Evolutionary conservation across 2,888 invertebrate species (phyloP).

Genomic region (Drosophila borealis): DNA sequence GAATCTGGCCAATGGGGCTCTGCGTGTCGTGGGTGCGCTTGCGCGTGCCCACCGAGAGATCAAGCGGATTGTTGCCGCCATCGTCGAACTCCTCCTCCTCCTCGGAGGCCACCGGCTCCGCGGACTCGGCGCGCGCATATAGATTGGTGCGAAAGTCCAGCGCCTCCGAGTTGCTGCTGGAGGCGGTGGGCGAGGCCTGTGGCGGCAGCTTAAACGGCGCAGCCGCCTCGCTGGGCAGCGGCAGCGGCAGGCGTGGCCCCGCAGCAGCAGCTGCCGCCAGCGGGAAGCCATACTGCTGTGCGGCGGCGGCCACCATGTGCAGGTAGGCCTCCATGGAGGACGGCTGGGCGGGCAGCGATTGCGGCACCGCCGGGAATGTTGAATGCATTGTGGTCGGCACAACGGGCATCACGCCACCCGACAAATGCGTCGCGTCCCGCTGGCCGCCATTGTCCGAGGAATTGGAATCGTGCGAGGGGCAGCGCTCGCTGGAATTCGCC

Average conservation of each 20-base stretch:
- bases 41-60: constrained; percentile 91
- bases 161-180: constrained; percentile 87
- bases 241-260: constrained; percentile 76
- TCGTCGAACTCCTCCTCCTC: constrained; percentile 88
- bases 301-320: constrained; percentile 89
- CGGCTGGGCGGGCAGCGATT: constrained; percentile 88
- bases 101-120: constrained; percentile 85
- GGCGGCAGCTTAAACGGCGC: constrained; percentile 85
- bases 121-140: constrained; percentile 86
- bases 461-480: constrained; percentile 91
- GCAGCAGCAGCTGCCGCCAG: constrained; percentile 86
- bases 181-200: constrained; percentile 85
- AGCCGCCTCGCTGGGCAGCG: constrained; percentile 89
- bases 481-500: constrained; percentile 88
- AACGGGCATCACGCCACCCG: constrained; percentile 56
- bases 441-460: constrained; percentile 88
- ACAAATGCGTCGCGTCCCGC: constrained; percentile 39
- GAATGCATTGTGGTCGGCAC: constrained; percentile 68
- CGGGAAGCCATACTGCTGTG: constrained; percentile 90
- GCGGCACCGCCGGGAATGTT: constrained; percentile 85
- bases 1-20: constrained; percentile 84
- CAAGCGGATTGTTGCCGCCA: constrained; percentile 89
- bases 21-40: constrained; percentile 86
- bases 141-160: constrained; percentile 93
- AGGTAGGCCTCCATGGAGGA: constrained; percentile 94